Conservation (phyloP, 1,140 invertebrate genomes). For the Drosophila grimshawi region DNA sequence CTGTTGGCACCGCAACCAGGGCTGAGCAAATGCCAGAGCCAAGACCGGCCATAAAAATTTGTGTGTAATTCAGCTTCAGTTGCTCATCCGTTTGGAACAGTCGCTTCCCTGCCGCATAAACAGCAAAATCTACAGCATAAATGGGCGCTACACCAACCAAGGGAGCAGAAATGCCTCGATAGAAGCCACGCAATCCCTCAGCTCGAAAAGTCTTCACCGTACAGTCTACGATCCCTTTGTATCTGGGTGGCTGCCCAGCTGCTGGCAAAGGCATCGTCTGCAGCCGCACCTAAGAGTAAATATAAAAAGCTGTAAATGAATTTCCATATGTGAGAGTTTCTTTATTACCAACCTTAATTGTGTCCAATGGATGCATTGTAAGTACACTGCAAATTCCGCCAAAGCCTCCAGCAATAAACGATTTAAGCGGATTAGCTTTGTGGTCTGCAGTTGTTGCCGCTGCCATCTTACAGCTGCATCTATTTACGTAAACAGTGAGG, state of each 20-base stretch:
- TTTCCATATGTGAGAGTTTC: not conserved
- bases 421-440: conserved; percentile 92
- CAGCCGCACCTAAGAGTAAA: conserved; percentile 89
- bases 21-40: conserved; percentile 98
- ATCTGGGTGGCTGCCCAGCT: conserved; percentile 90
- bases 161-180: conserved; percentile 91
- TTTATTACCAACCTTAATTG: conserved; percentile 89
- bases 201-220: conserved; percentile 93
- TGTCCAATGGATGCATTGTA: conserved; percentile 97
- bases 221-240: conserved; percentile 96
- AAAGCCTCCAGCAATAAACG: conserved; percentile 98
- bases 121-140: conserved; percentile 98
- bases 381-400: conserved; percentile 97
- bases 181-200: conserved; percentile 94
- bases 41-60: conserved; percentile 96
- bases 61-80: conserved; percentile 88
- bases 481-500: conserved; percentile 63
- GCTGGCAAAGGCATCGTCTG: conserved; percentile 95
- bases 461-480: conserved; percentile 26
- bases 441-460: conserved; percentile 48
- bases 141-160: conserved; percentile 93
- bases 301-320: not conserved
- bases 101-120: conserved; percentile 96
- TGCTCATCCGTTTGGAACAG: conserved; percentile 90
- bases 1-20: conserved; percentile 97